Evolutionary conservation across 1,140 invertebrate species (phyloP), one percentile per base, ranked within the genome.

Genomic region (Penaeus japonicus): DNA sequence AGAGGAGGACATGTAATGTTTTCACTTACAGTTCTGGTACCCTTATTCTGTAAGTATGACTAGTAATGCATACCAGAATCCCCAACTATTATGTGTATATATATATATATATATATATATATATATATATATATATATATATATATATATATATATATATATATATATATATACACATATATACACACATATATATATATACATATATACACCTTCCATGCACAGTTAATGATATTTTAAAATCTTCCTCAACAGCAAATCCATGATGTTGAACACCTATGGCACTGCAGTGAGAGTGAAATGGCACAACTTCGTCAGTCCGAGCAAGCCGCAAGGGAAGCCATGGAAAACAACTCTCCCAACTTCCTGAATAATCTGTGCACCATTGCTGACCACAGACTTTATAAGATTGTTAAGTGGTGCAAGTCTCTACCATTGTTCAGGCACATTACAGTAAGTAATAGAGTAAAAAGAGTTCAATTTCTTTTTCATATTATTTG

Each of bases 341-440:
- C 90, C 20, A 91, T 91, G 90, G 90, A 82, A 89, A 93, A 94
- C 73, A 93, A 94, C 47, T 96, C 95, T 92, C 95, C 96, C 0
- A 96, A 97, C 93, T 96, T 97, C 92, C 94, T 97, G 53, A 96
- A 96, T 0, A 97, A 97, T 92, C 93, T 98, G 91, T 98, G 97
- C 93, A 96, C 97, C 92, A 97, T 99, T 86, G 97, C 98, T 59
- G 98, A 99, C 93, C 96, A 98, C 93, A 93, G 98, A 55, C 94
- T 99, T 0, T 99, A 99, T 92, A 98, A 99, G 93, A 98, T 99
- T 91, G 98, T 99, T 83, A 98, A 98, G 92, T 99, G 98, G 98
- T 99, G 98, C 93, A 97, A 99, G 92, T 98, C 97, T 93, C 93
- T 99, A 92, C 98, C 98, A 18, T 94, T 99, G 5, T 99, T 99